phyloP scores from a whole-genome alignment of 37 sponge, comb jelly and placozoan genomes.

The Aplysina aerophoba region DNA sequence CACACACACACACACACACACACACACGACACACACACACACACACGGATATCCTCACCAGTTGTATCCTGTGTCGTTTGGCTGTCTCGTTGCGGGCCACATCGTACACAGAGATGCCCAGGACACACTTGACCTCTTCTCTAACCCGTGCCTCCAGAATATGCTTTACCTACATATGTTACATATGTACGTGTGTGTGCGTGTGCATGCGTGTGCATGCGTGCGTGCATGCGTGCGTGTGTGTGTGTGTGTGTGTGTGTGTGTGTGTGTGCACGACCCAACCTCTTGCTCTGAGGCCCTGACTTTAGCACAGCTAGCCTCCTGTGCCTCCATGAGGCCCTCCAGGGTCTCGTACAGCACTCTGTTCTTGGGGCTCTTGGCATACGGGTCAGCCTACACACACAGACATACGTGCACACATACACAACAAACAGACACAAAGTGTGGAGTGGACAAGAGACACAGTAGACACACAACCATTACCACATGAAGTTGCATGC shows the following conservation, averaged over 20 bases:
- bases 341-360: constrained; percentile 70
- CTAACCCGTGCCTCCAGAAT: constrained; percentile 51
- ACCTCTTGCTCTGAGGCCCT: constrained; percentile 84
- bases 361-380: constrained; percentile 68
- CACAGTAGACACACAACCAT: too few relatives aligned
- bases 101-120: constrained; percentile 90
- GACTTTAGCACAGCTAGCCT: constrained; percentile 55
- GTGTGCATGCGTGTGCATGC: neutral
- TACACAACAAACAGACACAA: constrained; percentile 14
- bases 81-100: constrained; percentile 92
- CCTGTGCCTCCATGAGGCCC: constrained; percentile 66
- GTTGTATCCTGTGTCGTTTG: constrained; percentile 72
- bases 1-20: constrained; percentile 46
- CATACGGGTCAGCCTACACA: constrained; percentile 75
- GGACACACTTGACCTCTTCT: constrained; percentile 72
- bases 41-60: constrained; percentile 51
- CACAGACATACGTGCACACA: neutral
- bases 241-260: too few relatives aligned
- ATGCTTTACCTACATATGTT: constrained; percentile 28
- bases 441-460: neutral
- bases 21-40: constrained; percentile 39
- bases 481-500: too few relatives aligned
- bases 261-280: neutral
- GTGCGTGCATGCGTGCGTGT: neutral
- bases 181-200: neutral